Base-by-base conservation (phyloP, 2,797 vertebrate species). In the Helicolenus hilgendorfi region DNA sequence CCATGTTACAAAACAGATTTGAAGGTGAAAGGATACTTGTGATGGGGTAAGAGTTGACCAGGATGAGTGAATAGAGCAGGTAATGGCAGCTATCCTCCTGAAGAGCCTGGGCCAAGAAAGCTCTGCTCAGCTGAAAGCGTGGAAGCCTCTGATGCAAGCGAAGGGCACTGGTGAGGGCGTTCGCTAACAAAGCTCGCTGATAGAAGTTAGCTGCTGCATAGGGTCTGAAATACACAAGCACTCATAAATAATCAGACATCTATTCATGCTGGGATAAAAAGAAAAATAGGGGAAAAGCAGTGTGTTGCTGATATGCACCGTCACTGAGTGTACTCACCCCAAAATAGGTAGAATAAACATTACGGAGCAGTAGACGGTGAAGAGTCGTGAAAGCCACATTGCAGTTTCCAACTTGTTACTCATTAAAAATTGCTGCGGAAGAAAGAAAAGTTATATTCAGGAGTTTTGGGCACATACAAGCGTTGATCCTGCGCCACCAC, bases 41-140 rank as follows among this genome's bases (percentile, higher is more conserved):
- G 90, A 99, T 98, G 49, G 99, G 99, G 91, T 99, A 98, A 58
- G 99, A 99, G 96, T 99, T 99, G 93, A 99, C 99, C 86, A 99
- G 98, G 95, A 99, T 99, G 92, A 99, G 98, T 0, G 99, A 99
- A 92, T 98, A 99, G 22, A 99, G 93, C 91, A 99, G 97, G 92
- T 99, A 99, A 91, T 99, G 99, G 87, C 99, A 99, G 97, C 99
- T 99, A 94, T 99, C 99, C 81, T 99, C 99, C 84, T 99, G 96
- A 73, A 99, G 96, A 56, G 99, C 99, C 96, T 99, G 99, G 8
- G 98, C 98, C 92, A 99, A 94, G 95, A 99, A 99, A 0, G 98
- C 98, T 94, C 99, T 97, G 95, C 98, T 99, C 71, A 99, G 89
- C 97, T 99, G 98, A 91, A 99, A 99, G 93, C 98, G 98, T 0